Conservation (phyloP, 64 coral and sea anemone genomes). For the Stylophora pistillata region DNA sequence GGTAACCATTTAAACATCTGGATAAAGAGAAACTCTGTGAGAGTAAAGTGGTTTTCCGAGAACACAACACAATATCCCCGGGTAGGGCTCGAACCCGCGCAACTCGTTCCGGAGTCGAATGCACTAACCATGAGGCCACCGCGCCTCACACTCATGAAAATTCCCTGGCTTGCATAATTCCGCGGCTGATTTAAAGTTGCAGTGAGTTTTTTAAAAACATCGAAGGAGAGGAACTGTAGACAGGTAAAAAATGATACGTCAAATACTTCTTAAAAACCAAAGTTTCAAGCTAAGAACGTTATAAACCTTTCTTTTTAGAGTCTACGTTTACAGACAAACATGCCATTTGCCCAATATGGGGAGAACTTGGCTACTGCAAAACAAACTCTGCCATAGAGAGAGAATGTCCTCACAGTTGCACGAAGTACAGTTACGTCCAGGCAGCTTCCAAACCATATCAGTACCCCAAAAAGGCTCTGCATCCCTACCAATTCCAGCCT, state of each 20-base stretch:
- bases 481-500: conserved; percentile 63
- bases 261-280: background rate
- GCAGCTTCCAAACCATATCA: conserved; percentile 34
- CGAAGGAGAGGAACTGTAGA: no score
- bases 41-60: no score
- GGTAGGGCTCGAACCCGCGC: no score
- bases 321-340: conserved; percentile 36
- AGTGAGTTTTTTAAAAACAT: no score
- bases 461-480: conserved; percentile 25
- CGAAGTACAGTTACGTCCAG: conserved; percentile 20
- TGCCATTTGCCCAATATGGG: conserved; percentile 68
- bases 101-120: no score
- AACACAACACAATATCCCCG: no score
- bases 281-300: background rate
- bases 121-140: no score
- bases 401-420: conserved; percentile 72
- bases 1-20: no score
- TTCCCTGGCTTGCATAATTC: no score
- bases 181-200: no score
- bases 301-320: background rate
- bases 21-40: no score
- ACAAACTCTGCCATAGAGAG: conserved; percentile 42
- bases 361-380: conserved; percentile 50
- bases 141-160: no score
- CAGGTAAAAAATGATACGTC: background rate